A percentile compares a stretch with the other conserved stretches of the same genome.
phyloP scores from a whole-genome alignment of 1,140 invertebrate genomes.

The Lethocerus indicus region DNA sequence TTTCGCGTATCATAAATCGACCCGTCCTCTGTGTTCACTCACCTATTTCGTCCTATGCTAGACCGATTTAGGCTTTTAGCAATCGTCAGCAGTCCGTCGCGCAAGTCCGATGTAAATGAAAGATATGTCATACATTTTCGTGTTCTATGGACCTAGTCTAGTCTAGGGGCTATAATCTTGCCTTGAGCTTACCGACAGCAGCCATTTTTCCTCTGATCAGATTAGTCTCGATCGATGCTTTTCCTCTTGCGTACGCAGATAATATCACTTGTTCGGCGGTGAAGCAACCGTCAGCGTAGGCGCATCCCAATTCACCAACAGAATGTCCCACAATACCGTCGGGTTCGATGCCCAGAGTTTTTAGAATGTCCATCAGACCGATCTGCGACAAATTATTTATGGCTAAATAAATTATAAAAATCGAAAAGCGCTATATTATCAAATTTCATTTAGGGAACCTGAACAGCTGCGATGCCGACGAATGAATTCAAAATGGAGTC shows the following conservation, averaged over 20 bases:
- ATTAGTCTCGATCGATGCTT: slow-evolving; percentile 35
- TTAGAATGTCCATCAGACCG: slow-evolving; percentile 54
- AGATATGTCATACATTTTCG: slow-evolving; percentile 1
- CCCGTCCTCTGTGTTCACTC: background rate
- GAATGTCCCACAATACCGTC: slow-evolving; percentile 55
- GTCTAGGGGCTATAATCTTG: background rate
- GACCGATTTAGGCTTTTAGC: too few relatives aligned
- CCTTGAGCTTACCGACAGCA: slow-evolving; percentile 35
- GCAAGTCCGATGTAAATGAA: too few relatives aligned
- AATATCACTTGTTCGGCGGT: slow-evolving; percentile 44
- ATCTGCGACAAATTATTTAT: slow-evolving; percentile 27
- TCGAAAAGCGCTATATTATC: background rate
- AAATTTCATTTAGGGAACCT: slow-evolving; percentile 27
- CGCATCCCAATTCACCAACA: slow-evolving; percentile 45
- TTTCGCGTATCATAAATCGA: background rate
- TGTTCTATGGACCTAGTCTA: background rate
- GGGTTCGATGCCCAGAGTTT: slow-evolving; percentile 33
- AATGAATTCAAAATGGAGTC: slow-evolving; percentile 76
- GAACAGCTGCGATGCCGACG: slow-evolving; percentile 71
- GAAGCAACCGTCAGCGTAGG: slow-evolving; percentile 51
- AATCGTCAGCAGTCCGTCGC: too few relatives aligned
- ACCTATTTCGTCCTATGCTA: too few relatives aligned
- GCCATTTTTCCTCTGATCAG: slow-evolving; percentile 63
- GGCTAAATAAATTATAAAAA: background rate
- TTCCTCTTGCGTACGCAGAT: slow-evolving; percentile 42